A percentile compares a stretch with the other conserved stretches of the same genome.
Conservation (phyloP, 2,888 invertebrate genomes). For the Nymphalis polychloros region DNA sequence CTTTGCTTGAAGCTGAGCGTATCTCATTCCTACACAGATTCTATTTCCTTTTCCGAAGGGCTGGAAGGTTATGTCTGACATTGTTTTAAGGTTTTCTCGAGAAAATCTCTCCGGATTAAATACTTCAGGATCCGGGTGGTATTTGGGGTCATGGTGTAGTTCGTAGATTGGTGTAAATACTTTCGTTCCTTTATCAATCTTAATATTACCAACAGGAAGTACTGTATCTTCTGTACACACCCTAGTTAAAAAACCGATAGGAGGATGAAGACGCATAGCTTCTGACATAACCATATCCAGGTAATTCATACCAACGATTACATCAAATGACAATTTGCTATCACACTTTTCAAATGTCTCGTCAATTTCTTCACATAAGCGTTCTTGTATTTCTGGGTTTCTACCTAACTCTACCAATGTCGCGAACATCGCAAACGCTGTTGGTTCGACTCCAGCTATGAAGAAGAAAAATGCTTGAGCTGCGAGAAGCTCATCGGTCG, state of each 20-base stretch:
- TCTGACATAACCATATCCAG: conserved; percentile 58
- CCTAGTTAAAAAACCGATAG: conserved; percentile 53
- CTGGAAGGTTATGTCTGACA: conserved; percentile 55
- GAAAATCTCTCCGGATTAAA: conserved; percentile 69
- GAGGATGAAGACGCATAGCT: conserved; percentile 55
- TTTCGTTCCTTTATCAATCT: conserved; percentile 54
- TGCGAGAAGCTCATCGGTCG: conserved; percentile 59
- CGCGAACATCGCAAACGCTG: conserved; percentile 55
- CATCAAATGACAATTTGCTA: conserved; percentile 52
- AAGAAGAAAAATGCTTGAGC: conserved; percentile 68
- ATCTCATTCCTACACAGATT: conserved; percentile 66
- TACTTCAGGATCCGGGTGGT: conserved; percentile 65
- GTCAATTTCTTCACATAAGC: conserved; percentile 62
- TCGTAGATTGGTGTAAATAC: conserved; percentile 57
- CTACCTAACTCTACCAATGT: conserved; percentile 58
- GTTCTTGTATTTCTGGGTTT: conserved; percentile 54
- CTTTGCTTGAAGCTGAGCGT: conserved; percentile 53
- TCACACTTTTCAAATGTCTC: conserved; percentile 44
- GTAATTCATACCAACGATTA: conserved; percentile 53
- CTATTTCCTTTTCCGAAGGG: conserved; percentile 74
- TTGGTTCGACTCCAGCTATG: conserved; percentile 65
- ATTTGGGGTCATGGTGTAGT: conserved; percentile 66
- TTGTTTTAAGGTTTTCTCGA: conserved; percentile 41
- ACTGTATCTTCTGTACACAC: conserved; percentile 52
- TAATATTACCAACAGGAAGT: conserved; percentile 60